phyloP scores from a whole-genome alignment of 1,140 invertebrate genomes.

The Diorhabda elongata region DNA sequence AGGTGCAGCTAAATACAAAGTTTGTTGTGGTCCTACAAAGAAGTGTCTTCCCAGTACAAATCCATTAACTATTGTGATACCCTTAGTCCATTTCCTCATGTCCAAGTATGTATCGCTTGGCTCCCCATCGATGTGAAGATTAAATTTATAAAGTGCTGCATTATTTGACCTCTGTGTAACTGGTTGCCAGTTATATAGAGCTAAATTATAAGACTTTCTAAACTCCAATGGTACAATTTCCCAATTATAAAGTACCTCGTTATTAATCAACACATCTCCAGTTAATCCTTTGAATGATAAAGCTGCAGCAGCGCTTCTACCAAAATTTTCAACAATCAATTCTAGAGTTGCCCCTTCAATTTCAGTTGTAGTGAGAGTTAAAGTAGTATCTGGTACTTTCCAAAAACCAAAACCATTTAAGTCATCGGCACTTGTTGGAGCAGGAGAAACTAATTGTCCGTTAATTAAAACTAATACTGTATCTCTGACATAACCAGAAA shows the following conservation, averaged over 20 bases:
- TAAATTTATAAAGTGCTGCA: conserved; percentile 42
- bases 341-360: conserved; percentile 47
- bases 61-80: conserved; percentile 62
- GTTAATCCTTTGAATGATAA: conserved; percentile 47
- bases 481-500: conserved; percentile 52
- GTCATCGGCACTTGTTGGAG: conserved; percentile 36
- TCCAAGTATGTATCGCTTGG: conserved; percentile 43
- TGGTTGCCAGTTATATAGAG: conserved; percentile 23
- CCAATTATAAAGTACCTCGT: conserved; percentile 48
- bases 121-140: conserved; percentile 27
- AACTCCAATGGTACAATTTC: conserved; percentile 54
- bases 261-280: conserved; percentile 49
- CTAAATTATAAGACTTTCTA: conserved; percentile 45
- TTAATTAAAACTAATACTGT: conserved; percentile 52
- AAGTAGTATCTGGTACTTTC: conserved; percentile 42
- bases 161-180: conserved; percentile 7
- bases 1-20: conserved; percentile 57
- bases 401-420: conserved; percentile 50
- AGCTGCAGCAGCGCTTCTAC: conserved; percentile 53
- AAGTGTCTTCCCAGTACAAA: conserved; percentile 60
- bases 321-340: conserved; percentile 59
- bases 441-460: conserved; percentile 44
- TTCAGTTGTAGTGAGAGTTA: conserved; percentile 27
- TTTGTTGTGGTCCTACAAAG: conserved; percentile 54
- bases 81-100: conserved; percentile 52